A percentile compares a stretch with the other conserved stretches of the same genome.
Evolutionary conservation across 2,888 invertebrate genomes (phyloP).

Genomic region (Hirtodrosophila trivittata): DNA sequence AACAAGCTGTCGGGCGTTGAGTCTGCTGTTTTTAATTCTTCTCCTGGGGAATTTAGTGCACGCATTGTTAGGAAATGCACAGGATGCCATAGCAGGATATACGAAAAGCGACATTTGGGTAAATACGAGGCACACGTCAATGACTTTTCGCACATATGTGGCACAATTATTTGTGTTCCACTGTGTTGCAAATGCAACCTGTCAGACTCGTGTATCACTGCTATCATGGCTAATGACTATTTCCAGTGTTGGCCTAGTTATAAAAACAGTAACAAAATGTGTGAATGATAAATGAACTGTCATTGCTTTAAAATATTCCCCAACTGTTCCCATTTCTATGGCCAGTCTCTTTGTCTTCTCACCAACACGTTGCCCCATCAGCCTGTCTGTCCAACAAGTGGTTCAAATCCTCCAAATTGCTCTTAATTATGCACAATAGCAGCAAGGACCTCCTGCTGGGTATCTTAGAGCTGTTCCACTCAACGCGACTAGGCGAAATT

Average conservation of each 20-base stretch:
- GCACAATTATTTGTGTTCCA: conserved; percentile 47
- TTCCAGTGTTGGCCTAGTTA: background rate
- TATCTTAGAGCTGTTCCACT: conserved; percentile 21
- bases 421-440: conserved; percentile 61
- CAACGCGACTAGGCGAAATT: conserved; percentile 44
- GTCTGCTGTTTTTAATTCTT: conserved; percentile 59
- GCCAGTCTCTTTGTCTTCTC: background rate
- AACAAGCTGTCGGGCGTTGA: conserved; percentile 33
- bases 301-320: too few relatives aligned
- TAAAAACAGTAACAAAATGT: background rate
- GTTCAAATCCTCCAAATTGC: conserved; percentile 38
- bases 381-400: conserved; percentile 54
- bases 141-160: conserved; percentile 44
- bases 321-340: too few relatives aligned
- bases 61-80: conserved; percentile 53
- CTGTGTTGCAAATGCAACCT: conserved; percentile 7
- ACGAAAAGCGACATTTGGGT: conserved; percentile 58
- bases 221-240: background rate
- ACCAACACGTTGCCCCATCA: conserved; percentile 29
- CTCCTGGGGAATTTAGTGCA: conserved; percentile 52
- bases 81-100: conserved; percentile 57
- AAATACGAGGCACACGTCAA: conserved; percentile 54
- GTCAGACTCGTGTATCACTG: background rate
- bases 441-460: conserved; percentile 29
- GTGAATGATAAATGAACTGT: too few relatives aligned